A percentile compares a stretch with the other conserved stretches of the same genome.
These are phyloP conservation scores for Tryphoninae sp. DNA, from an alignment of 2,888 invertebrate genomes.

Conservation along the genomic window DNA sequence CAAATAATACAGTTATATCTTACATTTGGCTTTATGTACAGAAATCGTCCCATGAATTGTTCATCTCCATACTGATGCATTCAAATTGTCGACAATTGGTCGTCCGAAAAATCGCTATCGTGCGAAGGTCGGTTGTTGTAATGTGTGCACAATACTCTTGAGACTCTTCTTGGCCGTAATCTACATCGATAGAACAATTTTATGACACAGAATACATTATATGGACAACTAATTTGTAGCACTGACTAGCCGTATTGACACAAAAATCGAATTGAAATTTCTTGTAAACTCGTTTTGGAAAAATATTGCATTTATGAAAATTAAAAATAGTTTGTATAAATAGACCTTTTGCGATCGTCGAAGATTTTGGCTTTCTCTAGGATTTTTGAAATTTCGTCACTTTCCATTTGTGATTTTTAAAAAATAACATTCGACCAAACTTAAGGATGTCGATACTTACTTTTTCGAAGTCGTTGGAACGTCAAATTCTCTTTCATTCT, in stretches of 20 bases:
- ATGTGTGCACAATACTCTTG: constrained; percentile 55
- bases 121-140: constrained; percentile 51
- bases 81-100: constrained; percentile 67
- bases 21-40: neutral
- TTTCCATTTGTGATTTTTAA: too few species aligned
- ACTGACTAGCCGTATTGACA: too few species aligned
- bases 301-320: too few species aligned
- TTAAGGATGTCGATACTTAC: constrained; percentile 23
- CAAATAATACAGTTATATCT: constrained; percentile 14
- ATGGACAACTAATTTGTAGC: too few species aligned
- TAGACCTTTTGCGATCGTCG: too few species aligned
- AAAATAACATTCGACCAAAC: too few species aligned
- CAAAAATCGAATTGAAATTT: too few species aligned
- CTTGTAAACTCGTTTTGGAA: too few species aligned
- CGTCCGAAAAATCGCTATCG: constrained; percentile 70
- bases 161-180: constrained; percentile 27
- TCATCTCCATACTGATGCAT: neutral
- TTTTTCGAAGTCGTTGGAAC: constrained; percentile 36
- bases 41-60: neutral
- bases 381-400: too few species aligned
- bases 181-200: constrained; percentile 4
- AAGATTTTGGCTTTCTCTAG: too few species aligned
- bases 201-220: too few species aligned
- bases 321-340: too few species aligned
- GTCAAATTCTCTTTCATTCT: constrained; percentile 10